Evolutionary conservation across 1,140 invertebrate genomes (phyloP).

Genomic region (Cydia pomonella): DNA sequence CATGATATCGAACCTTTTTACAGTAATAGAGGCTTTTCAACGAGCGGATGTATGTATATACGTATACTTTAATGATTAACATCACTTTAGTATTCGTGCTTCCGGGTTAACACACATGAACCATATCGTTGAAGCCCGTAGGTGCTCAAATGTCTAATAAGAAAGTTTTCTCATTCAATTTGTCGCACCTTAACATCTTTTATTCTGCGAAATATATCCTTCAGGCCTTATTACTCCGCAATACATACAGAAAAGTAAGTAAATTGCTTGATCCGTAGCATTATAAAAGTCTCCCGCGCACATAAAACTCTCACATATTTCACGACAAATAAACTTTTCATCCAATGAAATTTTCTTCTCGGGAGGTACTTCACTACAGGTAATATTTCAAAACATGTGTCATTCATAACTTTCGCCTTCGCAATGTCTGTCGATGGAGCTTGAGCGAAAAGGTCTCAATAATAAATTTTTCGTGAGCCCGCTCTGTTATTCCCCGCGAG

Average conservation of each 20-base stretch:
- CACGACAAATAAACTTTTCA: slow-evolving; percentile 79
- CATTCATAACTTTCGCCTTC: slow-evolving; percentile 80
- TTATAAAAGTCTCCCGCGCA: slow-evolving; percentile 69
- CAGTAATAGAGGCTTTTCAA: too few species aligned
- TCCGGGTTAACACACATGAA: slow-evolving; percentile 30
- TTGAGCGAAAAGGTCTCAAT: slow-evolving; percentile 78
- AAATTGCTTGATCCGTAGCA: slow-evolving; percentile 75
- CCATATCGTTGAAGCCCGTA: slow-evolving; percentile 41
- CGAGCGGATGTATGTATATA: too few species aligned
- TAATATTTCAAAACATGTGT: slow-evolving; percentile 81
- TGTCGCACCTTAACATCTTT: slow-evolving; percentile 69
- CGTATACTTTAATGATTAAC: too few species aligned
- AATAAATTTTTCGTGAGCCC: slow-evolving; percentile 80
- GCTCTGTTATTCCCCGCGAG: slow-evolving; percentile 71
- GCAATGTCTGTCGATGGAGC: slow-evolving; percentile 80
- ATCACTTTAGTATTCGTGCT: not conserved
- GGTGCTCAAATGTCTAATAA: slow-evolving; percentile 52
- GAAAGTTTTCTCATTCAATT: slow-evolving; percentile 74
- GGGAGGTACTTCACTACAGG: slow-evolving; percentile 74
- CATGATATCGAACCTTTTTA: too few species aligned
- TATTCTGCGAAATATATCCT: slow-evolving; percentile 60
- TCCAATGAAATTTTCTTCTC: slow-evolving; percentile 72
- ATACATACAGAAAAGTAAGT: slow-evolving; percentile 67
- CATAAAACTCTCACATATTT: slow-evolving; percentile 79
- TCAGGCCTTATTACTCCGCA: slow-evolving; percentile 66